Percentiles rank a stretch among this genome's conserved stretches.
Evolutionary conservation across 2,113 vertebrate genomes (phyloP).

Genomic region (Pontoporia blainvillei): DNA sequence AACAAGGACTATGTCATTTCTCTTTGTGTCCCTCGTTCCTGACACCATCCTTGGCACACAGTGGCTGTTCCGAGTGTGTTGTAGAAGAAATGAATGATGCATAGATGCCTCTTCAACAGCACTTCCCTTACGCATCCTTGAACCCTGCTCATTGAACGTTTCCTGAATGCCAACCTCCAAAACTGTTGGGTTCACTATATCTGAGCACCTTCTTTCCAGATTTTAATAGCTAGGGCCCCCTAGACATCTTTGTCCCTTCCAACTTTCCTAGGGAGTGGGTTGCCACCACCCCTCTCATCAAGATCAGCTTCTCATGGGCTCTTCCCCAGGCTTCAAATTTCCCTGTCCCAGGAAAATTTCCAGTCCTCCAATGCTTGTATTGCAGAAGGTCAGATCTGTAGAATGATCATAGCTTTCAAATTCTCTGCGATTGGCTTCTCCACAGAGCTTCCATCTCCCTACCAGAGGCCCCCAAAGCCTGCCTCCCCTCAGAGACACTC

Average conservation of each 20-base stretch:
- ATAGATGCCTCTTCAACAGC: not conserved
- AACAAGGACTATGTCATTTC: not conserved
- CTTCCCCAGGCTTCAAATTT: not conserved
- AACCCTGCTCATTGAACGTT: not conserved
- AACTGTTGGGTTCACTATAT: not conserved
- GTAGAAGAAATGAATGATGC: not conserved
- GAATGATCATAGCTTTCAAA: not conserved
- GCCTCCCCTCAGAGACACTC: not conserved
- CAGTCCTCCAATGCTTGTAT: not conserved
- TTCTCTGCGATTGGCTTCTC: not conserved
- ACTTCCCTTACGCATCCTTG: not conserved
- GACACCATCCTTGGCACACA: not conserved
- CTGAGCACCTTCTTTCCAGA: not conserved
- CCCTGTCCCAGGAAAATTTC: not conserved
- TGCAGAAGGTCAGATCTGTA: not conserved
- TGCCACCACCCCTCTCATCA: not conserved
- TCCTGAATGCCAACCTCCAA: not conserved
- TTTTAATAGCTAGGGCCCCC: not conserved
- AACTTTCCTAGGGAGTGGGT: not conserved
- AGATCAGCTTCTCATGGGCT: not conserved
- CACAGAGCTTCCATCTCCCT: not conserved
- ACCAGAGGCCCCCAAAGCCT: not conserved
- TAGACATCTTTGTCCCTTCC: not conserved
- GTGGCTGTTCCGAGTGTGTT: not conserved
- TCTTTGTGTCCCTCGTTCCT: not conserved